A percentile compares a stretch with the other conserved stretches of the same genome.
These are phyloP conservation scores for Margaritifera margaritifera DNA, from an alignment of 2,888 invertebrate species.

Conservation along the genomic window DNA sequence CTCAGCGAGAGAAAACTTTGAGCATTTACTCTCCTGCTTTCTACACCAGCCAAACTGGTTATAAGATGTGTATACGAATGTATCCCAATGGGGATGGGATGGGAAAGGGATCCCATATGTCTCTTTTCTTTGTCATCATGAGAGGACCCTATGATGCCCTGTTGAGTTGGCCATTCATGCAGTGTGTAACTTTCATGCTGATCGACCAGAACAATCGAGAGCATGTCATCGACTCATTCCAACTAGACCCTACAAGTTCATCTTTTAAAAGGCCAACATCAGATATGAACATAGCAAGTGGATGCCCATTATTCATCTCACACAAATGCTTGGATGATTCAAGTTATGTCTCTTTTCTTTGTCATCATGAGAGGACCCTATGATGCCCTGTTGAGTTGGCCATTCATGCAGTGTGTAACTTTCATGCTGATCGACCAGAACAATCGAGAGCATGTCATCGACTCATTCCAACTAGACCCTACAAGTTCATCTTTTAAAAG, in stretches of 20 bases:
- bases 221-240: constrained; percentile 70
- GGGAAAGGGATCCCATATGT: constrained; percentile 67
- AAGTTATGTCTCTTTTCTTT: constrained; percentile 69
- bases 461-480: constrained; percentile 70
- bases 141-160: constrained; percentile 66
- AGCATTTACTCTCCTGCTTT: constrained; percentile 68
- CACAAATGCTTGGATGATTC: constrained; percentile 48
- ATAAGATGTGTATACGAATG: constrained; percentile 67
- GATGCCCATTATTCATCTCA: constrained; percentile 69
- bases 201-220: constrained; percentile 66
- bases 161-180: constrained; percentile 67
- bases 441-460: constrained; percentile 64
- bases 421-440: constrained; percentile 70
- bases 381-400: constrained; percentile 69
- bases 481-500: constrained; percentile 67
- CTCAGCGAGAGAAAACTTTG: constrained; percentile 56
- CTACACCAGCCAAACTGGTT: constrained; percentile 65
- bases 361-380: constrained; percentile 66
- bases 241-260: constrained; percentile 68
- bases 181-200: constrained; percentile 68
- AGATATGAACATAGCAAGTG: constrained; percentile 72
- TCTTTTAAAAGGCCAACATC: constrained; percentile 68
- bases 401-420: constrained; percentile 67
- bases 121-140: constrained; percentile 71
- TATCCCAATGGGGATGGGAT: constrained; percentile 71